Percentiles rank a stretch among this genome's conserved stretches.
These are phyloP conservation scores for Amazona finschi DNA, from an alignment of 2,797 vertebrate genomes.

Conservation along the genomic window DNA sequence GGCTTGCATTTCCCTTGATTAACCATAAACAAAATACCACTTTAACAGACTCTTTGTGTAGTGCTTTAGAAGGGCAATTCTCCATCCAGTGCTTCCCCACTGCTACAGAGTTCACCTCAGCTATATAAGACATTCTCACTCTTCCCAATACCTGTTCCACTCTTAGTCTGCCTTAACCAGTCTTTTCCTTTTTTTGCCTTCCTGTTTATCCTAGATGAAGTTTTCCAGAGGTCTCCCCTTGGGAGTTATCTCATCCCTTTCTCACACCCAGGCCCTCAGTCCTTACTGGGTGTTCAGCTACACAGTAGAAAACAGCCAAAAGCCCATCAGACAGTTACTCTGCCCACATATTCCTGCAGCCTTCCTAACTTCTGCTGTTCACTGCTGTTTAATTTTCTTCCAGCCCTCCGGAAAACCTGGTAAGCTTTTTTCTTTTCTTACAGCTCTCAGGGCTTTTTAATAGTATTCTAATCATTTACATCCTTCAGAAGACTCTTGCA, in stretches of 20 bases:
- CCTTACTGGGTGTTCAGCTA: not conserved
- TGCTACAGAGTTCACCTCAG: not conserved
- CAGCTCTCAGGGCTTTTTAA: not conserved
- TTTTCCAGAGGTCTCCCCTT: not conserved
- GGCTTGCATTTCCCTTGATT: not conserved
- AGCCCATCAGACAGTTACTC: not conserved
- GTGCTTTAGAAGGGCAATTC: not conserved
- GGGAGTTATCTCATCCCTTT: not conserved
- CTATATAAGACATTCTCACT: fast-evolving
- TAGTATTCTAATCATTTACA: not conserved
- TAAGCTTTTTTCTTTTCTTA: not conserved
- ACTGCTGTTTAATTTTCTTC: not conserved
- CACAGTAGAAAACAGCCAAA: not conserved
- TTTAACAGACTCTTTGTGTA: not conserved
- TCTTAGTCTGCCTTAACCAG: not conserved
- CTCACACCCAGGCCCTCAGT: not conserved
- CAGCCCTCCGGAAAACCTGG: not conserved
- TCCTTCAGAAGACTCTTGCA: not conserved
- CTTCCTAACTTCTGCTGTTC: not conserved
- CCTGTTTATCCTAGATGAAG: not conserved
- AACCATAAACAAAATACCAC: not conserved
- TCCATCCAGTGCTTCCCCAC: not conserved
- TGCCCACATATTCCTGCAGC: not conserved
- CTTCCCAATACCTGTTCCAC: not conserved
- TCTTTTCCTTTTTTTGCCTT: not conserved